Evolutionary conservation across 2,797 vertebrate species (phyloP), one percentile per base, ranked within the genome.

Genomic region (Steatocranus sp.): DNA sequence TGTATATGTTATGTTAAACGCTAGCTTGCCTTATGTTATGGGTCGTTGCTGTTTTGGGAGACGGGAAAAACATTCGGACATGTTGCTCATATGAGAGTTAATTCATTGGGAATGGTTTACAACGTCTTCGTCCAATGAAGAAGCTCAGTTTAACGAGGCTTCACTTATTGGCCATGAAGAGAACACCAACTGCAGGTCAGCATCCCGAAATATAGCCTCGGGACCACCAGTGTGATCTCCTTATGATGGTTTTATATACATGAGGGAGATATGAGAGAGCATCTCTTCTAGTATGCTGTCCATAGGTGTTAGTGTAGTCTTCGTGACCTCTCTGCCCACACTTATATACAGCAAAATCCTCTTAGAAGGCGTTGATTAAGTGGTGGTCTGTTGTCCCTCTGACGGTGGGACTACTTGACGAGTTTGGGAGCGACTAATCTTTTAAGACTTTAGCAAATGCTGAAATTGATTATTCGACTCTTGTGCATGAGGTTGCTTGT

Each of bases 111-210:
- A 27, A 2, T 46, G 38, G 25, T 79, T 83, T 84, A 51, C 80
- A 88, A 78, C 36, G 76, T 54, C 61, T 75, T 83, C 51, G 54
- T 53, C 75, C 80, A 66, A n/a, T 66, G 87, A 66, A 87, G 75
- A 41, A 74, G 85, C 83, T 75, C 87, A 50, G 54, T 75, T 70
- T 50, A 82, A 83, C 77, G 80, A 87, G 82, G 85, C 83, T 90
- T 70, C 84, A 85, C 81, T 81, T 61, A 84, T 5, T 93, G 82
- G 83, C 81, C 87, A 82, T 66, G 38, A 82, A 78, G 56, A 87
- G 48, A 80, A 80, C 80, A 46, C 8, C 9, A 70, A 77, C 51
- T 87, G 32, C 56, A 79, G 56, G 78, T 86, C 84, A 88, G 89
- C 54, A 81, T 85, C 61, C 56, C 25, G 17, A 41, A 78, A 70